Base-by-base conservation (phyloP, 2,113 vertebrate genomes). In the Cebus imitator region DNA sequence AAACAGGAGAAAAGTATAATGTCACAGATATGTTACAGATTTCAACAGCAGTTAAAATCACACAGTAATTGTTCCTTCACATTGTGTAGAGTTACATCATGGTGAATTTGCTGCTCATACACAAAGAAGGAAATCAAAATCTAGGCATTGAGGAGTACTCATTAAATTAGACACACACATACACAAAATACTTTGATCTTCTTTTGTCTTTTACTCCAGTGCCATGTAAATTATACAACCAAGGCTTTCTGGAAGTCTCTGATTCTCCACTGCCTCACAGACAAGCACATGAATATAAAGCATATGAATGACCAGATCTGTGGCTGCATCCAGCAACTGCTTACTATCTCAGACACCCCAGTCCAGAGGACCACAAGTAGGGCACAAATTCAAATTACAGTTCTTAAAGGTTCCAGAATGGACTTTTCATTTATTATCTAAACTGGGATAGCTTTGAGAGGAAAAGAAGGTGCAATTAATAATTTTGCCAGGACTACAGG, bases 31-130 rank as follows among this genome's bases (percentile, higher is more conserved):
- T 0, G 35, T 92, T 95, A 91, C 68, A 57, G 93, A 55, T 83
- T 96, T 93, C 10, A 73, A 61, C 72, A 78, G 16, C 40, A 89
- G 90, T 94, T 83, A 72, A 85, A 94, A 92, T 70, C 37, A 37
- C 91, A 87, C 43, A 20, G 88, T 17, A 7, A 75, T 48, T 32
- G 57, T 68, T 81, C 35, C 0, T 92, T 94, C 13, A 0, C 58
- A 23, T 18, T 55, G 79, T 50, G 58, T 86, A 35, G 52, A 5
- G 21, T 12, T 40, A 85, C 80, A 75, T 91, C 32, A 9, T 88
- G 48, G 64, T 50, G 68, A 70, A 80, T 82, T 87, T 79, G 83
- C 75, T 52, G 27, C n/a, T 50, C 58, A 23, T 25, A 8, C 32
- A 52, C 27, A 45, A 72, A 61, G 40, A 96, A 81, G 83, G 45